A percentile compares a stretch with the other conserved stretches of the same genome.
These are phyloP conservation scores for Salvelinus alpinus DNA, from an alignment of 2,113 vertebrate species.

Conservation along the genomic window DNA sequence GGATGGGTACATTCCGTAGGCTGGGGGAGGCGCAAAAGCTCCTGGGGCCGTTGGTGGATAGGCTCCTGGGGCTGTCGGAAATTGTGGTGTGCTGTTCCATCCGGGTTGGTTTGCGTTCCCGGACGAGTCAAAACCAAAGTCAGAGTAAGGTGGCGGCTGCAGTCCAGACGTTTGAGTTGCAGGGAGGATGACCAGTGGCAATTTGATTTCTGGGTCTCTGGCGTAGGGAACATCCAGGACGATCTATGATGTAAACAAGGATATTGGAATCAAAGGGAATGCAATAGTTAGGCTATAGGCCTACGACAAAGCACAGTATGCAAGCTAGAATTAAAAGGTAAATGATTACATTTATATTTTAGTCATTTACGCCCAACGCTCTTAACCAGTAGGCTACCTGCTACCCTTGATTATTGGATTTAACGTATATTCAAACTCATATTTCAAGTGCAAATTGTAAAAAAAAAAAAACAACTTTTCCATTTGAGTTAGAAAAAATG, in stretches of 20 bases:
- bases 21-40: neutral
- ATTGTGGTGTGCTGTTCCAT: neutral
- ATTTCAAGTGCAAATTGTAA: too few relatives aligned
- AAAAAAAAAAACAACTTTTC: too few relatives aligned
- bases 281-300: neutral
- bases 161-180: constrained; percentile 3
- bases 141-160: constrained; percentile 16
- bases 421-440: too few relatives aligned
- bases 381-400: too few relatives aligned
- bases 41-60: constrained; percentile 26
- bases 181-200: constrained; percentile 54
- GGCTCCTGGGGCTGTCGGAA: neutral
- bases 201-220: constrained; percentile 64
- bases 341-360: neutral
- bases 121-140: constrained; percentile 36
- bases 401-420: too few relatives aligned
- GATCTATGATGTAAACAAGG: constrained; percentile 45
- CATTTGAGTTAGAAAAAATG: too few relatives aligned
- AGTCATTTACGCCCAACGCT: neutral
- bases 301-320: neutral
- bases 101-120: constrained; percentile 15
- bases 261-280: neutral
- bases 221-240: constrained; percentile 64
- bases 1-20: constrained; percentile 2
- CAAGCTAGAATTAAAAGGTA: neutral